Conservation (phyloP, 2,888 invertebrate species). For the Liodrosophila aerea region DNA sequence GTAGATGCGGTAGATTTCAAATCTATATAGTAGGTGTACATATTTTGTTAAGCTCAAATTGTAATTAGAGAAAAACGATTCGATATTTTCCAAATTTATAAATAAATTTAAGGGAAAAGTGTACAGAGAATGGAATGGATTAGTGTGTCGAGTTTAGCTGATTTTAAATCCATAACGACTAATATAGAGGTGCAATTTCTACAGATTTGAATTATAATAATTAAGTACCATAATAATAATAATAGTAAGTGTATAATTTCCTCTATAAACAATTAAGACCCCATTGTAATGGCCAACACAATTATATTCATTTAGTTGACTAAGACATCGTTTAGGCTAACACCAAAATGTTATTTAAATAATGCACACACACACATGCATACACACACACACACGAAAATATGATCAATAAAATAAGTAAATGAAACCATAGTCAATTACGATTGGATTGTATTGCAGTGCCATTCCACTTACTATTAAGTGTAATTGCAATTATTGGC, state of each 20-base stretch:
- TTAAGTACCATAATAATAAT: conserved; percentile 12
- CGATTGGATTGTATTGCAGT: conserved; percentile 37
- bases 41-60: conserved; percentile 12
- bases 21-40: conserved; percentile 31
- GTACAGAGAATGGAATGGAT: conserved; percentile 12
- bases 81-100: too few relatives aligned
- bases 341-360: conserved; percentile 56
- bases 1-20: background rate
- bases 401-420: conserved; percentile 52
- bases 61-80: too few relatives aligned
- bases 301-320: conserved; percentile 66
- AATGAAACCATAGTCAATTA: too few relatives aligned
- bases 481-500: conserved; percentile 75
- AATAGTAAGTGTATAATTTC: conserved; percentile 9
- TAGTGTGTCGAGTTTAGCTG: conserved; percentile 13
- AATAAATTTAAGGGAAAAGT: conserved; percentile 2
- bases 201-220: background rate
- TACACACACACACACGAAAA: conserved; percentile 23
- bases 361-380: conserved; percentile 33
- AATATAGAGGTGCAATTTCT: background rate
- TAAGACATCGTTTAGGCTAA: conserved; percentile 64
- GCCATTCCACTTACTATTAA: conserved; percentile 68
- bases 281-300: conserved; percentile 28
- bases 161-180: conserved; percentile 10
- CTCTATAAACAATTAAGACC: conserved; percentile 39